A percentile compares a stretch with the other conserved stretches of the same genome.
Conservation (phyloP, 2,797 vertebrate species). For the Meriones psammophilus region DNA sequence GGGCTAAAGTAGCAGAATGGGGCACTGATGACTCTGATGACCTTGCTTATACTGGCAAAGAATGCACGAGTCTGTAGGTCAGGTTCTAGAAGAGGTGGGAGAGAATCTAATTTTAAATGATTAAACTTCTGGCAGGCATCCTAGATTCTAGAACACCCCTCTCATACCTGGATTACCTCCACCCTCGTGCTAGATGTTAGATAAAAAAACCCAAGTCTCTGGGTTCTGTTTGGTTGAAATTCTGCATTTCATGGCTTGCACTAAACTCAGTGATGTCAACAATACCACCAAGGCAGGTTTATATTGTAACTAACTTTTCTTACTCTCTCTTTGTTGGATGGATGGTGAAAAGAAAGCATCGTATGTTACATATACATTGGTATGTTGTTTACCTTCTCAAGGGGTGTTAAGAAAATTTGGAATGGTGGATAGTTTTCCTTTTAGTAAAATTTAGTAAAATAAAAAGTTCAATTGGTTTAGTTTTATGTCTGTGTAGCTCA, state of each 20-base stretch:
- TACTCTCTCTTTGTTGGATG: neutral
- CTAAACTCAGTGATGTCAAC: neutral
- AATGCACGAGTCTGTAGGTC: neutral
- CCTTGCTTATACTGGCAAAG: neutral
- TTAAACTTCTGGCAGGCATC: neutral
- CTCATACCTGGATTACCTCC: neutral
- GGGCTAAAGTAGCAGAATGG: neutral
- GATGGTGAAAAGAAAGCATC: neutral
- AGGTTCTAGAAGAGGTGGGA: neutral
- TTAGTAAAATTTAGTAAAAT: conserved; percentile 22
- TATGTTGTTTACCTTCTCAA: neutral
- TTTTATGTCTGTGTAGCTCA: neutral
- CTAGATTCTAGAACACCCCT: neutral
- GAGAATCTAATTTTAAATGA: neutral
- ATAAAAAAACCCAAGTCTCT: neutral
- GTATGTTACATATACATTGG: neutral
- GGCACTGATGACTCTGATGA: neutral
- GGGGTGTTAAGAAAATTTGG: neutral
- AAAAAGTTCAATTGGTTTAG: neutral
- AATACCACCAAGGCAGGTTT: neutral
- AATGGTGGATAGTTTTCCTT: neutral
- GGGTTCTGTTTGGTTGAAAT: conserved; percentile 30
- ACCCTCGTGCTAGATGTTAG: neutral
- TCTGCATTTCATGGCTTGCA: neutral
- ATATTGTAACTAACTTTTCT: neutral